These are phyloP conservation scores for Nebria ingens DNA, from an alignment of 1,140 invertebrate genomes.

Conservation along the genomic window DNA sequence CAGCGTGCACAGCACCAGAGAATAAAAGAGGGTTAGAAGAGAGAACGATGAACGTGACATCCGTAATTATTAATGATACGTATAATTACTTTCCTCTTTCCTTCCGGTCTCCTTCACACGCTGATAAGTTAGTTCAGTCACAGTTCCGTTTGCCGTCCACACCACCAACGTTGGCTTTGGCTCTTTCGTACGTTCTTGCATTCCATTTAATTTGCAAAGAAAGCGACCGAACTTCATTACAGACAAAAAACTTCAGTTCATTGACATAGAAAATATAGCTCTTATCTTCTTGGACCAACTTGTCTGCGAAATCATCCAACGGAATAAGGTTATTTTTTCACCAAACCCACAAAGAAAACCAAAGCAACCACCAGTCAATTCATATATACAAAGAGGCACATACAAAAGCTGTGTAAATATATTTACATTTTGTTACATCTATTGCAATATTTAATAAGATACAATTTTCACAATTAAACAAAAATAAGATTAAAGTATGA, in stretches of 20 bases:
- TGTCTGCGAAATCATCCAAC: too few relatives aligned
- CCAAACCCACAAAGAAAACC: too few relatives aligned
- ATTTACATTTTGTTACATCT: too few relatives aligned
- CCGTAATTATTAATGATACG: not conserved
- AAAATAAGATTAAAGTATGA: too few relatives aligned
- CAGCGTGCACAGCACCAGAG: not conserved
- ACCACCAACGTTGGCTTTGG: not conserved
- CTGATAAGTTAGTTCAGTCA: not conserved
- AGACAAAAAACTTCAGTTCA: not conserved
- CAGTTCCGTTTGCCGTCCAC: too few relatives aligned
- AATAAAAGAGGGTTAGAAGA: not conserved
- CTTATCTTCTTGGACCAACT: not conserved
- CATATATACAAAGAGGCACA: too few relatives aligned
- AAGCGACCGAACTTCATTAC: not conserved
- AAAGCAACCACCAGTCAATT: too few relatives aligned
- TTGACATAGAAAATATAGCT: not conserved
- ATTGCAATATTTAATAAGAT: too few relatives aligned
- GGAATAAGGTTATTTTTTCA: too few relatives aligned
- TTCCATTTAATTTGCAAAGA: not conserved
- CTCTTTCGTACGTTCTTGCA: not conserved
- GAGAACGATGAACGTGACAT: not conserved
- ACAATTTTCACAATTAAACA: too few relatives aligned
- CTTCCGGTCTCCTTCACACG: not conserved
- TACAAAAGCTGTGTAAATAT: too few relatives aligned
- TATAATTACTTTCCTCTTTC: not conserved